Percentiles rank a stretch among this genome's conserved stretches.
phyloP scores from a whole-genome alignment of 2,113 vertebrate genomes.

The Malurus elegans region DNA sequence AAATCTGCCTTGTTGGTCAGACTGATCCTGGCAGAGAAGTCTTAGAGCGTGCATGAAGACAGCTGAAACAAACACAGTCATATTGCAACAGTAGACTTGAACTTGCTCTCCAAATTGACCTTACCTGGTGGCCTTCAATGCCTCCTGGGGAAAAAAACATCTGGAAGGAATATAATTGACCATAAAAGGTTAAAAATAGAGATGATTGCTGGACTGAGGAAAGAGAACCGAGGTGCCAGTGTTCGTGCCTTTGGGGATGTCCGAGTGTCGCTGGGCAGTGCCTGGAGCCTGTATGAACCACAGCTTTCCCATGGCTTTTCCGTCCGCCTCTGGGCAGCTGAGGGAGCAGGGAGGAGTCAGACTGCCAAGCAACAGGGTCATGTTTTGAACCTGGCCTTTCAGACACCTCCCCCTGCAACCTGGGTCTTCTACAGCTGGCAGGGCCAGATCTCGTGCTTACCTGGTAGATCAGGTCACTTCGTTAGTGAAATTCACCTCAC shows the following conservation, averaged over 20 bases:
- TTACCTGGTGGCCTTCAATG: conserved; percentile 50
- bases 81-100: neutral
- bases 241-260: neutral
- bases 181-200: conserved; percentile 45
- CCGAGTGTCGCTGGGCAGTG: neutral
- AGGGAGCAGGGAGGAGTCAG: conserved; percentile 3
- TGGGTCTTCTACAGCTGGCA: neutral
- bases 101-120: conserved; percentile 23
- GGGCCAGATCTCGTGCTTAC: neutral
- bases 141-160: conserved; percentile 53
- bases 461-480: neutral
- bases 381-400: conserved; percentile 3
- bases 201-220: conserved; percentile 16
- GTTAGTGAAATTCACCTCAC: neutral
- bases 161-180: conserved; percentile 59
- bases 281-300: conserved; percentile 14
- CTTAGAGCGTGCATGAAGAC: neutral
- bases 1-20: conserved; percentile 1
- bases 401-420: neutral
- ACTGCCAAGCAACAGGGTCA: conserved; percentile 36
- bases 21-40: conserved; percentile 32
- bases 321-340: conserved; percentile 3
- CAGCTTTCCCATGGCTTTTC: neutral
- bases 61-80: conserved; percentile 18
- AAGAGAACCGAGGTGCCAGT: conserved; percentile 15